A percentile compares a stretch with the other conserved stretches of the same genome.
Conservation (phyloP, 2,797 vertebrate genomes). For the Mormyrops boulengeri region DNA sequence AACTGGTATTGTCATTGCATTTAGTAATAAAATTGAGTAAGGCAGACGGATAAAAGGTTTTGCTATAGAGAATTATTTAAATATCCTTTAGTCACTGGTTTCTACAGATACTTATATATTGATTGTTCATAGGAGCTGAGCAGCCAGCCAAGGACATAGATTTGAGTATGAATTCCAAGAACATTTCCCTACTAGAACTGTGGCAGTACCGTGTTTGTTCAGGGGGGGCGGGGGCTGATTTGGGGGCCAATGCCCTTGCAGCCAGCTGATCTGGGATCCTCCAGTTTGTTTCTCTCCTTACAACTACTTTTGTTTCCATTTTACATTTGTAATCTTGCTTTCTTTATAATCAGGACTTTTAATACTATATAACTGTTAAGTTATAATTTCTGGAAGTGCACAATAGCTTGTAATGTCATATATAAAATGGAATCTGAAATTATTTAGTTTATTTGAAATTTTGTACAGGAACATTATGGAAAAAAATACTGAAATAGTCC, state of each 20-base stretch:
- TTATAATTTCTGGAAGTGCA: neutral
- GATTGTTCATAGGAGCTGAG: neutral
- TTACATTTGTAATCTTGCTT: neutral
- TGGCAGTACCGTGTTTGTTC: neutral
- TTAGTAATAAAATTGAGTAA: neutral
- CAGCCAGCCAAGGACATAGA: neutral
- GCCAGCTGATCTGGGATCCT: neutral
- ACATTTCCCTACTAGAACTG: neutral
- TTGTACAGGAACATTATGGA: neutral
- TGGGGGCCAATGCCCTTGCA: neutral
- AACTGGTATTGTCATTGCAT: neutral
- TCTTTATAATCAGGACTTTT: neutral
- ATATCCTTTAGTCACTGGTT: neutral
- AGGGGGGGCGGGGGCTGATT: neutral
- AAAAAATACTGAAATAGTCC: neutral
- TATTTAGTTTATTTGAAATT: neutral
- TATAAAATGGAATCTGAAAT: neutral
- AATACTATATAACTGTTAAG: neutral
- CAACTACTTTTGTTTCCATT: neutral
- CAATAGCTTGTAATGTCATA: neutral
- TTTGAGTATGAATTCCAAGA: neutral
- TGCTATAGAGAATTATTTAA: neutral
- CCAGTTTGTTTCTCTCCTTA: neutral
- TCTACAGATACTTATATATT: neutral
- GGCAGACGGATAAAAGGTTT: neutral